Percentiles rank a stretch among this genome's conserved stretches.
Evolutionary conservation across 64 coral and sea anemone genomes (phyloP).

Genomic region (Porites lutea): DNA sequence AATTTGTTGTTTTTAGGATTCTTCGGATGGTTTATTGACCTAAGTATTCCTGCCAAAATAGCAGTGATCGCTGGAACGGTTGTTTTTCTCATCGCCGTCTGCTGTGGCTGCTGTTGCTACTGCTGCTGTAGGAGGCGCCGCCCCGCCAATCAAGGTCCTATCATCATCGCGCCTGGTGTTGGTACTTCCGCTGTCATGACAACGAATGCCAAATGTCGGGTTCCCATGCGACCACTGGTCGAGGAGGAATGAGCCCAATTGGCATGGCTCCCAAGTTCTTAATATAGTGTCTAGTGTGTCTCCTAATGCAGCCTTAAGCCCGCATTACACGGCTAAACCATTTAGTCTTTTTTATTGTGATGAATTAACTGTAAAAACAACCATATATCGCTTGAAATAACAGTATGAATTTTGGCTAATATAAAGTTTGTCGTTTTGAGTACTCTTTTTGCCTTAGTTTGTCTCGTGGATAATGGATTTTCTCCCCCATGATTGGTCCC

Average conservation of each 20-base stretch:
- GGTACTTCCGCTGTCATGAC: not conserved
- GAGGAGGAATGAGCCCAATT: not conserved
- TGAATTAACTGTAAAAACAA: too few relatives aligned
- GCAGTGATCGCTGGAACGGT: not conserved
- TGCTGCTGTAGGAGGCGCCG: not conserved
- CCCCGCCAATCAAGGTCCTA: not conserved
- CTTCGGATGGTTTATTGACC: not conserved
- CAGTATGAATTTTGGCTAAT: too few relatives aligned
- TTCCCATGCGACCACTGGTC: constrained; percentile 4
- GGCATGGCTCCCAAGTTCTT: too few relatives aligned
- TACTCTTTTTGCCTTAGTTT: too few relatives aligned
- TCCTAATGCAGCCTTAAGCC: too few relatives aligned
- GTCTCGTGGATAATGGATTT: too few relatives aligned
- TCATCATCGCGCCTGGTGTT: not conserved
- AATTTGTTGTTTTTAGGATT: not conserved
- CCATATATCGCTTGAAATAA: too few relatives aligned
- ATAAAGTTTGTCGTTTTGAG: too few relatives aligned
- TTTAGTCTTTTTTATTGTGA: too few relatives aligned
- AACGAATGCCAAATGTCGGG: not conserved
- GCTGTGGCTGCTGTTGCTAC: not conserved
- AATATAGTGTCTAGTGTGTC: too few relatives aligned
- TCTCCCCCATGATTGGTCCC: too few relatives aligned
- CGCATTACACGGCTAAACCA: too few relatives aligned
- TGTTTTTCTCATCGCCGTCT: not conserved
- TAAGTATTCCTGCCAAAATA: not conserved